These are phyloP conservation scores for Sebastes melanostomus DNA, from an alignment of 2,797 vertebrate species.

Conservation along the genomic window DNA sequence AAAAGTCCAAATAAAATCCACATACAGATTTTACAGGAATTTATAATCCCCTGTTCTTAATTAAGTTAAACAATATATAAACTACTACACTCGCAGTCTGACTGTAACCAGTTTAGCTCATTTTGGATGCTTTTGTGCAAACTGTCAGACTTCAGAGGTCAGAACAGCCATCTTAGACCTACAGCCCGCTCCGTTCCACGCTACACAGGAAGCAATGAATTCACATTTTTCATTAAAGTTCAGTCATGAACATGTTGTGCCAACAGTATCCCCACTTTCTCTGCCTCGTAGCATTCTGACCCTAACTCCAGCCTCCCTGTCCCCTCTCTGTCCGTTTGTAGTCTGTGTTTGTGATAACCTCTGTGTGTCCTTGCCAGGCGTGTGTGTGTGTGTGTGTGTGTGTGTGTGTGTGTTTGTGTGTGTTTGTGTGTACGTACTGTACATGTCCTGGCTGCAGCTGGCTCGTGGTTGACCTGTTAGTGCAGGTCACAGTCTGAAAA, in stretches of 20 bases:
- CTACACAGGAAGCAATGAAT: background rate
- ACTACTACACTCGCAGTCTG: background rate
- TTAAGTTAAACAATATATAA: background rate
- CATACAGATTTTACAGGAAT: background rate
- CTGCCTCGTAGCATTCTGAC: background rate
- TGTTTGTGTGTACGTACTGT: background rate
- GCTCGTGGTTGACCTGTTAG: conserved; percentile 31
- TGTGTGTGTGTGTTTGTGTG: background rate
- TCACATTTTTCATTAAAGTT: background rate
- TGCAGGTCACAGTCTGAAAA: conserved; percentile 35
- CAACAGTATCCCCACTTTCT: background rate
- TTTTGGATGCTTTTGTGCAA: background rate
- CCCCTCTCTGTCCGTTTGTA: conserved; percentile 6
- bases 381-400: background rate
- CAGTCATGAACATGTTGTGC: background rate
- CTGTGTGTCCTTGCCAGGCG: conserved; percentile 39
- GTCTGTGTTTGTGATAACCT: conserved; percentile 46
- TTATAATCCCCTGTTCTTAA: background rate
- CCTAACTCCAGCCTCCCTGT: background rate
- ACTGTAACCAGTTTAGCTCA: background rate
- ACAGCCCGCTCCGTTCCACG: background rate
- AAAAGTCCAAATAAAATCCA: background rate
- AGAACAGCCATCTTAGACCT: background rate
- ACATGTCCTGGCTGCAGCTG: conserved; percentile 39
- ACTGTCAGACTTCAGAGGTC: background rate